Conservation (phyloP, 2,888 invertebrate species). For the Physocephala rufipes region DNA sequence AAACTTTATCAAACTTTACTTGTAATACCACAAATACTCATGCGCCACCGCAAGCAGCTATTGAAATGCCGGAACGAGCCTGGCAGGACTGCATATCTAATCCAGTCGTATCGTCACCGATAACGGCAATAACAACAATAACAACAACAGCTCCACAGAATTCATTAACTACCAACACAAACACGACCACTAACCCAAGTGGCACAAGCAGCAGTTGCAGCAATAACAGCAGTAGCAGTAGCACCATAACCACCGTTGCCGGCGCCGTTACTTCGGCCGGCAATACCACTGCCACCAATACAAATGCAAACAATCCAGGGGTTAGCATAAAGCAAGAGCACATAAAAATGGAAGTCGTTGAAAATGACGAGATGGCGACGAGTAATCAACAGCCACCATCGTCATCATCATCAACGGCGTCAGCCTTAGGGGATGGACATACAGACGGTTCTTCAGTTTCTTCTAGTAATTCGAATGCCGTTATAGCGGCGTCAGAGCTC, state of each 20-base stretch:
- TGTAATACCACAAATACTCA: constrained; percentile 65
- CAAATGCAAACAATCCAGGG: constrained; percentile 39
- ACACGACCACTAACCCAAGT: too few species aligned
- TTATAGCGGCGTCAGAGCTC: constrained; percentile 42
- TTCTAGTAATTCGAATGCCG: constrained; percentile 30
- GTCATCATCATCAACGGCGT: not conserved
- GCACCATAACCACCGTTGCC: too few species aligned
- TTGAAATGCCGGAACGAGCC: constrained; percentile 74
- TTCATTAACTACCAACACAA: constrained; percentile 2
- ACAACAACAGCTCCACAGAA: constrained; percentile 30
- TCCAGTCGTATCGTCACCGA: constrained; percentile 41
- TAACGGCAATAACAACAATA: constrained; percentile 24
- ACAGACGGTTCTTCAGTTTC: constrained; percentile 31
- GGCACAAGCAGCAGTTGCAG: constrained; percentile 31
- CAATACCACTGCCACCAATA: constrained; percentile 37
- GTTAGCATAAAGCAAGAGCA: constrained; percentile 37
- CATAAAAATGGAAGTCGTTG: constrained; percentile 43
- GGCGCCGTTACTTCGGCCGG: constrained; percentile 32
- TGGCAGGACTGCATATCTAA: constrained; percentile 78
- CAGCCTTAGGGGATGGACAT: constrained; percentile 39
- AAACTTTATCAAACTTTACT: constrained; percentile 62
- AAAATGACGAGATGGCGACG: constrained; percentile 40
- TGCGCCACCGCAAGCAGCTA: constrained; percentile 69
- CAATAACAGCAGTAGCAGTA: constrained; percentile 35
- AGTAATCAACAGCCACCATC: constrained; percentile 32